Evolutionary conservation across 2,888 invertebrate species (phyloP), one percentile per base, ranked within the genome.

Genomic region (Phyllotreta striolata): DNA sequence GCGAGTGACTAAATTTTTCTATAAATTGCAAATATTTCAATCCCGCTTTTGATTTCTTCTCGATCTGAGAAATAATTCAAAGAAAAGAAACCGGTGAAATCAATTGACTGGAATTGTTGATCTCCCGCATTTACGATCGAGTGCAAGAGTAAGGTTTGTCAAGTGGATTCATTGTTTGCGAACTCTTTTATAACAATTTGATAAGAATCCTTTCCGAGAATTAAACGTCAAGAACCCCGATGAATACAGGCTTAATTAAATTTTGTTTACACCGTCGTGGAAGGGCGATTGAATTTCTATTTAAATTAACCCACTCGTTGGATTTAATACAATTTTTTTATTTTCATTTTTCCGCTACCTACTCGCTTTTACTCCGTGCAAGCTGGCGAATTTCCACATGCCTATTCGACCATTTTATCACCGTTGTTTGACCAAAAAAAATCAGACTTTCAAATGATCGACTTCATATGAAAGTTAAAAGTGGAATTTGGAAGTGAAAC

Each of bases 401-500:
- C 14, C 12, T 9, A 54, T 9, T 5, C 24, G 4, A 24, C 24
- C 4, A 24, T 24, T 24, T 24, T 24, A 24, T 24, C 4, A 24
- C 24, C 24, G 24, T 24, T 24, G 24, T 24, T 24, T 24, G 24
- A 24, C 24, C 24, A 24, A 24, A 24, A 24, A 24, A 24, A 47
- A 61, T 63, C 59, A 24, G 64, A 64, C 59, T 62, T 67, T 55
- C 57, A 62, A 64, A 60, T 64, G 51, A 43, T 56, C 13, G 7
- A n/a, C 13, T 51, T 14, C 51, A 12, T 39, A 60, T 43, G 56
- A 52, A 40, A 39, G 41, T 37, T 54, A 49, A 49, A 49, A 44
- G 35, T 49, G n/a, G 34, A 35, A 39, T n/a, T 34, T 41, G 13
- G 43, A 57, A 59, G 57, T 66, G 66, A 64, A 62, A 68, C 72